Conservation (phyloP, 30 jellyfish, hydroid and myxozoan species). For the Hydractinia echinata region DNA sequence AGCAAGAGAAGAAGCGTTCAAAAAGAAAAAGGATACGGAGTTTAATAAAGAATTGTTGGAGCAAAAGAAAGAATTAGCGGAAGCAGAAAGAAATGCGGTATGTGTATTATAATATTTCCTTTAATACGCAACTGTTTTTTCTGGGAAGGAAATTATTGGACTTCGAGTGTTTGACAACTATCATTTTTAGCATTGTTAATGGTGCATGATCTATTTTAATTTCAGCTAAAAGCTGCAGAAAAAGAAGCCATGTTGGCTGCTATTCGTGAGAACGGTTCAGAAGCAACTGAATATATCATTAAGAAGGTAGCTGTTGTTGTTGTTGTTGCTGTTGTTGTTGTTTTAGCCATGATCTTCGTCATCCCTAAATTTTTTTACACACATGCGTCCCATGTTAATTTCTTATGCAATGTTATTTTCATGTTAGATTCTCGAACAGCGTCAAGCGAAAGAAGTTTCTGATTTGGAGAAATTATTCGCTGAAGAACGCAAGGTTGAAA, state of each 20-base stretch:
- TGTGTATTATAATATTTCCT: not conserved
- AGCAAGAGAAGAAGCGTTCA: slow-evolving; percentile 65
- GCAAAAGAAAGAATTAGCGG: slow-evolving; percentile 85
- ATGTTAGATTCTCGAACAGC: slow-evolving; percentile 69
- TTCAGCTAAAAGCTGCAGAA: slow-evolving; percentile 73
- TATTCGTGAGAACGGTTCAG: slow-evolving; percentile 86
- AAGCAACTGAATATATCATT: slow-evolving; percentile 77
- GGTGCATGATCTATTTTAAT: not conserved
- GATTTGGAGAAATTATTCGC: slow-evolving; percentile 65
- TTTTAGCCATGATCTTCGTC: no score
- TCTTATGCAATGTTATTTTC: slow-evolving; percentile 3
- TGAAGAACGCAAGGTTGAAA: slow-evolving; percentile 63
- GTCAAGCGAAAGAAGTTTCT: slow-evolving; percentile 75
- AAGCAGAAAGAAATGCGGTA: slow-evolving; percentile 73
- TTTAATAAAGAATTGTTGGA: slow-evolving; percentile 80
- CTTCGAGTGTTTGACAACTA: not conserved
- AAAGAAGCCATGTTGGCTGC: slow-evolving; percentile 78
- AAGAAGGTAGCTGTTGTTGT: slow-evolving; percentile 46
- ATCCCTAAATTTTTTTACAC: no score
- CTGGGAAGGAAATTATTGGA: not conserved
- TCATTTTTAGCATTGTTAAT: not conserved
- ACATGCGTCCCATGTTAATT: not conserved
- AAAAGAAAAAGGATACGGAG: slow-evolving; percentile 77
- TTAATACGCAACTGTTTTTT: not conserved
- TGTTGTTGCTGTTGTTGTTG: not conserved